phyloP scores from a whole-genome alignment of 2,888 invertebrate species.

The Drosophila cracens region DNA sequence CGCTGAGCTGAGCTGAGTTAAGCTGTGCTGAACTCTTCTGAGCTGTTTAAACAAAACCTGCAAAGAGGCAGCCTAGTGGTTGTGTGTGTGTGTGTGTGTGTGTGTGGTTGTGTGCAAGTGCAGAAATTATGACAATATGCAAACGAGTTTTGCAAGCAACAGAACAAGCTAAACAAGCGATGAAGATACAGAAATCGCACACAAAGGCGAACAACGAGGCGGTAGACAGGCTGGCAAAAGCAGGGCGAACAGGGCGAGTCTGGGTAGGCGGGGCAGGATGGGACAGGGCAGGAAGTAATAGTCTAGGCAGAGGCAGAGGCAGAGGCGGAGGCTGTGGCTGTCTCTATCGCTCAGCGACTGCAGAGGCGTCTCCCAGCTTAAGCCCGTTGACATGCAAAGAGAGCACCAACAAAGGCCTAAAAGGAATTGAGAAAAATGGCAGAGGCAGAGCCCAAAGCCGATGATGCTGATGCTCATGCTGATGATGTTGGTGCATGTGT shows the following conservation, averaged over 20 bases:
- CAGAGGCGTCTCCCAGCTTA: slow-evolving; percentile 63
- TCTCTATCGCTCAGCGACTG: slow-evolving; percentile 32
- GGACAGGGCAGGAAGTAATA: slow-evolving; percentile 57
- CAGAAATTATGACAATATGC: slow-evolving; percentile 81
- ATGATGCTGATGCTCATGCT: slow-evolving; percentile 2
- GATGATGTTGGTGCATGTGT: slow-evolving; percentile 28
- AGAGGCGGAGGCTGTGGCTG: slow-evolving; percentile 38
- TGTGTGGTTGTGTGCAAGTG: slow-evolving; percentile 47
- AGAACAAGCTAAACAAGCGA: slow-evolving; percentile 47
- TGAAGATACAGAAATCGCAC: slow-evolving; percentile 62
- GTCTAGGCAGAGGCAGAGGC: slow-evolving; percentile 49
- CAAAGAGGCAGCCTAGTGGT: slow-evolving; percentile 24
- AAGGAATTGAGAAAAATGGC: slow-evolving; percentile 44
- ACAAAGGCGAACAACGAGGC: slow-evolving; percentile 55
- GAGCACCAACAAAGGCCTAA: slow-evolving; percentile 59
- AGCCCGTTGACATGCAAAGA: slow-evolving; percentile 73
- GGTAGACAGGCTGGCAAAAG: not conserved
- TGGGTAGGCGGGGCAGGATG: slow-evolving; percentile 29
- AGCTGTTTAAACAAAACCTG: slow-evolving; percentile 68
- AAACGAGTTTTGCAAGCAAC: slow-evolving; percentile 74
- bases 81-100: slow-evolving; percentile 26
- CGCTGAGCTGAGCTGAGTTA: slow-evolving; percentile 34
- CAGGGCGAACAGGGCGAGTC: not conserved
- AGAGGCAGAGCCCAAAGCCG: slow-evolving; percentile 57
- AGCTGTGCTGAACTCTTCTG: slow-evolving; percentile 49